Conservation (phyloP, 2,113 vertebrate species). For the Poeciliopsis retropinna region DNA sequence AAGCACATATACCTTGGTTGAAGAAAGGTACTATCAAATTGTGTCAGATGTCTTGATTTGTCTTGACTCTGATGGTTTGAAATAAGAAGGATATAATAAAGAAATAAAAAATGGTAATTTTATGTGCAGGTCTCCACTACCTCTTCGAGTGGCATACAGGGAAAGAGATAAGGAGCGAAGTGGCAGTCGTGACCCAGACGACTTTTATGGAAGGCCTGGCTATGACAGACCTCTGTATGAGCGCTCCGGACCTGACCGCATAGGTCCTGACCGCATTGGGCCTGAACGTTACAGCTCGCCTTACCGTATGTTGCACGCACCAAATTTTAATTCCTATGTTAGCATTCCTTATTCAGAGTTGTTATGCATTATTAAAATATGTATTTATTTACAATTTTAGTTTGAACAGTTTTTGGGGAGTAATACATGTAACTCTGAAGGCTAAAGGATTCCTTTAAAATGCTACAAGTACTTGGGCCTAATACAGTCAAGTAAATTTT, state of each 20-base stretch:
- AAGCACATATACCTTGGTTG: constrained; percentile 71
- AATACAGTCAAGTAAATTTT: background rate
- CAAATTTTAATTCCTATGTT: background rate
- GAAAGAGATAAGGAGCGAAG: constrained; percentile 76
- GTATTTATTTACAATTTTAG: background rate
- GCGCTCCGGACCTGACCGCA: constrained; percentile 81
- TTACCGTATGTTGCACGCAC: constrained; percentile 82
- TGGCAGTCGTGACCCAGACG: constrained; percentile 82
- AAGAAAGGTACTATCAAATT: constrained; percentile 71
- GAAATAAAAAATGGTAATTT: constrained; percentile 1
- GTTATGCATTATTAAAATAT: too few relatives aligned
- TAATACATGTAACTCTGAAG: too few relatives aligned
- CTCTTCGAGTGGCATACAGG: constrained; percentile 84
- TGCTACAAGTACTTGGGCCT: too few relatives aligned
- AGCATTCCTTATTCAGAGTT: background rate
- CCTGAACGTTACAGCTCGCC: constrained; percentile 88
- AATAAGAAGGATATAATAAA: background rate
- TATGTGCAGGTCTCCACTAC: constrained; percentile 73
- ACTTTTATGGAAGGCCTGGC: constrained; percentile 86
- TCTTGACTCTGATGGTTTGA: constrained; percentile 20
- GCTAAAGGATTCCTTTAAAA: too few relatives aligned
- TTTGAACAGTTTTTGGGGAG: background rate
- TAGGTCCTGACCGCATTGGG: constrained; percentile 81
- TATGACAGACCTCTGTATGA: constrained; percentile 90
- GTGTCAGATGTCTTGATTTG: constrained; percentile 50